Evolutionary conservation across 2,113 vertebrate species (phyloP).

Genomic region (Mungos mungo): DNA sequence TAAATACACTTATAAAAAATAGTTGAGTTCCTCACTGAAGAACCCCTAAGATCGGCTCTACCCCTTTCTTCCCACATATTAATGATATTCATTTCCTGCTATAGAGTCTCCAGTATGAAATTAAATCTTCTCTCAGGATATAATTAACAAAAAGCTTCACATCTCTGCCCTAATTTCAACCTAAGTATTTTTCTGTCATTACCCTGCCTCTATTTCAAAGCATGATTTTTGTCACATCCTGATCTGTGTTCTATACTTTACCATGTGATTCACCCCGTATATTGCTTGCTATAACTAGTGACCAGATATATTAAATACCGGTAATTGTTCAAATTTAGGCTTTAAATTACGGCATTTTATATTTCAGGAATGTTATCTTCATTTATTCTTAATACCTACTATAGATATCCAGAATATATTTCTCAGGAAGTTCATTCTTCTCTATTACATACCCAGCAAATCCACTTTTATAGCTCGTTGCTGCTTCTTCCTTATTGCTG

Average conservation of each 20-base stretch:
- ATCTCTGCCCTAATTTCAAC: background rate
- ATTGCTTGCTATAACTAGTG: background rate
- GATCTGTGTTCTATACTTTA: background rate
- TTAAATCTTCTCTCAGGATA: background rate
- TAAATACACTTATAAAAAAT: too few species aligned
- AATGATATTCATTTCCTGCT: background rate
- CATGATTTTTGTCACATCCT: background rate
- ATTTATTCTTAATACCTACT: background rate
- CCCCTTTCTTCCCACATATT: too few species aligned
- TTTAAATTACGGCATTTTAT: background rate
- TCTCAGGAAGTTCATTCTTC: background rate
- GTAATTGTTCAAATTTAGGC: background rate
- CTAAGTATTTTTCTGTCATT: background rate
- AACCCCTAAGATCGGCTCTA: too few species aligned
- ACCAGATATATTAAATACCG: background rate
- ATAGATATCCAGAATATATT: background rate
- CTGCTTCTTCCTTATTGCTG: background rate
- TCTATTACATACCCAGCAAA: background rate
- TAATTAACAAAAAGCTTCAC: background rate
- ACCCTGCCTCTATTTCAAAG: background rate
- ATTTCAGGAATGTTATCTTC: background rate
- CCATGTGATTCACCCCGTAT: background rate
- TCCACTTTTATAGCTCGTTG: background rate
- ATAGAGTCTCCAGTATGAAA: background rate
- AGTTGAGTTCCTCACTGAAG: background rate